Percentiles rank a stretch among this genome's conserved stretches.
These are phyloP conservation scores for Sternarchorhynchus goeldii DNA, from an alignment of 2,797 vertebrate species.

Conservation along the genomic window DNA sequence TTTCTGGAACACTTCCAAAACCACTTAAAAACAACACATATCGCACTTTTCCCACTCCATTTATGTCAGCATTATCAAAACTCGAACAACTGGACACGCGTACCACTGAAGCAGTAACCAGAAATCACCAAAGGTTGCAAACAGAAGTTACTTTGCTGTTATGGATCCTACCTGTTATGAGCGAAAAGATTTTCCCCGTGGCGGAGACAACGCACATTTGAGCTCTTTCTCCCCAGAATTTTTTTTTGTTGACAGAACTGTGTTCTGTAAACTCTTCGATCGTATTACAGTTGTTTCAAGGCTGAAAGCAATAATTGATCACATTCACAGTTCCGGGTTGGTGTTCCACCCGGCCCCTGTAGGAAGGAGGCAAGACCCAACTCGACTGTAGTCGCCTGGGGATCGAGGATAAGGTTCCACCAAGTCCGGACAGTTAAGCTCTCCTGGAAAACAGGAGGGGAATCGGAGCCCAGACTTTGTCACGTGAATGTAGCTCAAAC, in stretches of 20 bases:
- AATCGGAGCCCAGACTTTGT: no score
- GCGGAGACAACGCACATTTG: constrained; percentile 39
- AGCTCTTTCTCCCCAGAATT: not conserved
- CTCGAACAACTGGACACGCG: no score
- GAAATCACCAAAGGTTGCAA: not conserved
- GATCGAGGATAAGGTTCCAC: no score
- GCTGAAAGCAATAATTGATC: constrained; percentile 57
- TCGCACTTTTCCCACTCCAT: no score
- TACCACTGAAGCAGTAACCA: not conserved
- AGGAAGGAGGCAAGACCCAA: constrained; percentile 52
- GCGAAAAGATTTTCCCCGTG: constrained; percentile 26
- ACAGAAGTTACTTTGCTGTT: constrained; percentile 10
- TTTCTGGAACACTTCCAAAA: no score
- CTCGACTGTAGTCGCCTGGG: no score
- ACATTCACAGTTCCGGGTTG: constrained; percentile 76
- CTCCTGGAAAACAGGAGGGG: no score
- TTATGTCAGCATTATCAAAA: no score
- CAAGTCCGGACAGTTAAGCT: no score
- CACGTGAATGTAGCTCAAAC: no score
- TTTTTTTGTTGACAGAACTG: not conserved
- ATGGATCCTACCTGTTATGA: constrained; percentile 72
- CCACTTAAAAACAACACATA: no score
- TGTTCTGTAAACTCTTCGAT: constrained; percentile 17
- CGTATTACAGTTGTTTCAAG: constrained; percentile 29
- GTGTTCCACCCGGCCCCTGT: constrained; percentile 67